Evolutionary conservation across 2,113 vertebrate genomes (phyloP).

Genomic region (Dicentrarchus labrax): DNA sequence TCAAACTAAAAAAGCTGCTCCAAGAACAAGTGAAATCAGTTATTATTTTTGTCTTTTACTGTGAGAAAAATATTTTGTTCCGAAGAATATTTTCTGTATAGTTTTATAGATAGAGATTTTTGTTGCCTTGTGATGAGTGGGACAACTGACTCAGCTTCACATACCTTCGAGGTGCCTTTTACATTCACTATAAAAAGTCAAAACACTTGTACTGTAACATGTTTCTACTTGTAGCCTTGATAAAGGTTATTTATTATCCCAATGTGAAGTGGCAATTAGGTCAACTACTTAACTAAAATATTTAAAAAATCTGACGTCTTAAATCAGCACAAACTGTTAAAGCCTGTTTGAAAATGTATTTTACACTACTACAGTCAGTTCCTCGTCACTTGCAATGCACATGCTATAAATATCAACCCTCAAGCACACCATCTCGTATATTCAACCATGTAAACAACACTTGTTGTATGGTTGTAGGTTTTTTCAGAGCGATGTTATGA

Average conservation of each 20-base stretch:
- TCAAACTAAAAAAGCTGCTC: neutral
- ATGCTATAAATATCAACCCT: neutral
- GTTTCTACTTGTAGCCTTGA: neutral
- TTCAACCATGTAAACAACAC: conserved; percentile 10
- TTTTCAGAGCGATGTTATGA: conserved; percentile 41
- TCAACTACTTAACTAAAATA: neutral
- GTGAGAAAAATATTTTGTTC: too few species aligned
- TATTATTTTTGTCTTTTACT: neutral
- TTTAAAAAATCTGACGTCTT: neutral
- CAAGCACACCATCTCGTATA: neutral
- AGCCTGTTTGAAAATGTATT: neutral
- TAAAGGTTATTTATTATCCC: neutral
- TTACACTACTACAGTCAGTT: neutral
- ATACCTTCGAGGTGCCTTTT: too few species aligned
- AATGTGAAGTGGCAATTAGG: neutral
- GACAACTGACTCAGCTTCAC: neutral
- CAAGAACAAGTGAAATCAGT: neutral
- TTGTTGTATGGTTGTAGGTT: neutral
- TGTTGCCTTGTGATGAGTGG: neutral
- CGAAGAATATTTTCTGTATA: too few species aligned
- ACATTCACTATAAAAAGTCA: neutral
- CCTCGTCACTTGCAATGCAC: neutral
- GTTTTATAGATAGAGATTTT: neutral
- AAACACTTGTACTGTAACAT: neutral
- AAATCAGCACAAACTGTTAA: neutral